phyloP scores from a whole-genome alignment of 2,113 vertebrate genomes.

The Reinhardtius hippoglossoides region DNA sequence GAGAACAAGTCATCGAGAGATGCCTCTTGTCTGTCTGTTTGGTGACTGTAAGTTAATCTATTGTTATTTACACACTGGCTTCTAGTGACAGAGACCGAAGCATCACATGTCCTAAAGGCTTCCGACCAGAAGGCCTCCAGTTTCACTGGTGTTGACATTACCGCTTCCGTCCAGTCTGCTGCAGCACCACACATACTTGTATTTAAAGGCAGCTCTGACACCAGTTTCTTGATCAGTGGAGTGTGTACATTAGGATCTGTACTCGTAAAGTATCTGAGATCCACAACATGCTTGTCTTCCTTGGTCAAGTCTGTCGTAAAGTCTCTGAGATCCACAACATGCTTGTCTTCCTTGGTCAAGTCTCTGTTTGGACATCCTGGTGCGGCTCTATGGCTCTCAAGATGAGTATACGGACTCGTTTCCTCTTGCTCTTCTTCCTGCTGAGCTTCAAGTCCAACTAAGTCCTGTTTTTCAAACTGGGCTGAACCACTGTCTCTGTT shows the following conservation, averaged over 20 bases:
- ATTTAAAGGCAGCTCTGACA: neutral
- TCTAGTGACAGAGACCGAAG: neutral
- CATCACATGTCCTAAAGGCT: neutral
- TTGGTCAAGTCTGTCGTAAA: too few relatives aligned
- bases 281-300: neutral
- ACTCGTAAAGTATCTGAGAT: neutral
- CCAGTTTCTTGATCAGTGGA: neutral
- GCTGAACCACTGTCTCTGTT: neutral
- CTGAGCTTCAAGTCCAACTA: neutral
- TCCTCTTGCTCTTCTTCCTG: neutral
- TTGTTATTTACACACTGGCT: conserved; percentile 1
- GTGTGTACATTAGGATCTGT: neutral
- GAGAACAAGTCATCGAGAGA: conserved; percentile 36
- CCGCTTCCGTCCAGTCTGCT: conserved; percentile 14
- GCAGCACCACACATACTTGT: neutral
- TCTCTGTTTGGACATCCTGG: neutral
- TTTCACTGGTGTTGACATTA: too few relatives aligned
- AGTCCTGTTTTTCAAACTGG: neutral
- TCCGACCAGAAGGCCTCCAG: conserved; percentile 14
- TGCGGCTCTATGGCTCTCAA: neutral
- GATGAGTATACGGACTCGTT: neutral
- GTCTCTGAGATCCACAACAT: neutral
- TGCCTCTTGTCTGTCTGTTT: conserved; percentile 1
- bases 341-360: neutral
- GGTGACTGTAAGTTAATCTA: neutral